These are phyloP conservation scores for Climacteris rufus DNA, from an alignment of 2,113 vertebrate species.

Conservation along the genomic window DNA sequence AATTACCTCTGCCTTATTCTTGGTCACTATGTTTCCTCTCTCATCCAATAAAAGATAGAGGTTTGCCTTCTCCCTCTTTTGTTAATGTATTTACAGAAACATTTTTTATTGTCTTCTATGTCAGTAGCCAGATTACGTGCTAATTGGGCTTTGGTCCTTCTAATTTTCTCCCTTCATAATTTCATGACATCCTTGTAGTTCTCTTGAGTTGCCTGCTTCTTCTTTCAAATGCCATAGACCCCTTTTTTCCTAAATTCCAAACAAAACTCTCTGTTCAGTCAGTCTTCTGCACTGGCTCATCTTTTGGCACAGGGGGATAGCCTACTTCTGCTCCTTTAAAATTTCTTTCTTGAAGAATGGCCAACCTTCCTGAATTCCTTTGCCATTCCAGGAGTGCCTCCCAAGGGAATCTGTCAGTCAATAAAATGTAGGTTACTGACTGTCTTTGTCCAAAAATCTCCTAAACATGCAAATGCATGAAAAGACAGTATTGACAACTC, in stretches of 20 bases:
- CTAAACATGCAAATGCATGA: background rate
- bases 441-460: background rate
- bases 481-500: background rate
- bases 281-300: background rate
- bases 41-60: background rate
- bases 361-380: background rate
- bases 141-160: background rate
- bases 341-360: background rate
- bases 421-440: background rate
- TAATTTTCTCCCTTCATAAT: background rate
- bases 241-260: background rate
- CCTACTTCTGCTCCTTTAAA: background rate
- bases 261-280: background rate
- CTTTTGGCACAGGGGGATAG: background rate
- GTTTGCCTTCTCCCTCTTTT: rapidly evolving
- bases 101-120: background rate
- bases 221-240: background rate
- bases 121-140: background rate
- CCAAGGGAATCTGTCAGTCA: background rate
- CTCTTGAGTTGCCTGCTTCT: background rate
- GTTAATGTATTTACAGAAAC: background rate
- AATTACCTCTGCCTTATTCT: background rate
- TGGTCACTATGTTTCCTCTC: background rate
- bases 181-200: background rate
- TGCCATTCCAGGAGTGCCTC: background rate